phyloP scores from a whole-genome alignment of 2,113 vertebrate species.

The Platycercus adscitus region DNA sequence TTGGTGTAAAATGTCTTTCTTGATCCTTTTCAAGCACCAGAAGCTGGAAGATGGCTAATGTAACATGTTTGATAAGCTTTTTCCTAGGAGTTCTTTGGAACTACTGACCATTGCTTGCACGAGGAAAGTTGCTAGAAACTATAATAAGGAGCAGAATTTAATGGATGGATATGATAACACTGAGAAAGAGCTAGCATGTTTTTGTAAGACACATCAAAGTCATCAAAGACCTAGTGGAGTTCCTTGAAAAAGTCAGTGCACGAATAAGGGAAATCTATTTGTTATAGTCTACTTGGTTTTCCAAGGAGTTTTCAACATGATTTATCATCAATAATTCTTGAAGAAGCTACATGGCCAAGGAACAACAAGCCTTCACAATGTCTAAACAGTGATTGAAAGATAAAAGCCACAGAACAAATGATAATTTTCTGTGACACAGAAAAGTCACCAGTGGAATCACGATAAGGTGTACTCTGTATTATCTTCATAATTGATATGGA shows the following conservation, averaged over 20 bases:
- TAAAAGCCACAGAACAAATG: not conserved
- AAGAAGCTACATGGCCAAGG: not conserved
- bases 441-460: not conserved
- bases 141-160: not conserved
- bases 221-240: not conserved
- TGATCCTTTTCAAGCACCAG: not conserved
- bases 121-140: not conserved
- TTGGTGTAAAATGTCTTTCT: not conserved
- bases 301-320: not conserved
- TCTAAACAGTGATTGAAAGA: not conserved
- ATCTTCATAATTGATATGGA: not conserved
- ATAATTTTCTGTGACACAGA: not conserved
- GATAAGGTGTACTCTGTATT: not conserved
- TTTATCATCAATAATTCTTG: not conserved
- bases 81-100: not conserved
- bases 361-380: not conserved
- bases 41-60: not conserved
- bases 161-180: not conserved
- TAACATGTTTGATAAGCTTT: not conserved
- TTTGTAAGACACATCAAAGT: not conserved
- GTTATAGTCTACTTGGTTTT: not conserved
- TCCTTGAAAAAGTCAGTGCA: not conserved
- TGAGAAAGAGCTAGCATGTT: not conserved
- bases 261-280: not conserved
- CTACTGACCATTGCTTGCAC: not conserved